Percentiles rank a stretch among this genome's conserved stretches.
phyloP scores from a whole-genome alignment of 2,888 invertebrate genomes.

The Melipona bicolor region DNA sequence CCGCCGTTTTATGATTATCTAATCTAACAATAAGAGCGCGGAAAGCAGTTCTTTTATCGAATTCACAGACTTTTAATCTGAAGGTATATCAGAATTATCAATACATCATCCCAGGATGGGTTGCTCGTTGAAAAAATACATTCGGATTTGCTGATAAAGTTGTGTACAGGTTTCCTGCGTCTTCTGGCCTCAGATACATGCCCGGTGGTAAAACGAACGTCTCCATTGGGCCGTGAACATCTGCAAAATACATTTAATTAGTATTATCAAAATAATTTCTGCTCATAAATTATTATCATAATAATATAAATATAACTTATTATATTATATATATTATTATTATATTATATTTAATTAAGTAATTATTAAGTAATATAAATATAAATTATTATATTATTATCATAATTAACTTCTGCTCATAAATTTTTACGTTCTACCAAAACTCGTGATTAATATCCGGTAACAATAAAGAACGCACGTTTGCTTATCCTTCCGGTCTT shows the following conservation, averaged over 20 bases:
- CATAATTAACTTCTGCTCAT: not conserved
- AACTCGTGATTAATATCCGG: slow-evolving; percentile 29
- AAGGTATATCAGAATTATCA: slow-evolving; percentile 82
- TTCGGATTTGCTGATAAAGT: slow-evolving; percentile 96
- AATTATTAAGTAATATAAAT: too few relatives aligned
- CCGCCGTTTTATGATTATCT: slow-evolving; percentile 46
- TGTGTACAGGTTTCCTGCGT: slow-evolving; percentile 92
- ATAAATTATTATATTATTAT: too few relatives aligned
- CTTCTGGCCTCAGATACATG: slow-evolving; percentile 92
- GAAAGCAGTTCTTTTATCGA: slow-evolving; percentile 35
- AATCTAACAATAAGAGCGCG: slow-evolving; percentile 45
- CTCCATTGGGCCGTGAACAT: slow-evolving; percentile 80
- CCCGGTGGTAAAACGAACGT: slow-evolving; percentile 85
- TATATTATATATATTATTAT: not conserved
- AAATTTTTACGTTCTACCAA: slow-evolving; percentile 3
- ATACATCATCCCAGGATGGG: slow-evolving; percentile 97
- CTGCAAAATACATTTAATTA: slow-evolving; percentile 63
- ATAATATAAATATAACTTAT: too few relatives aligned
- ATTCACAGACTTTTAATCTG: slow-evolving; percentile 3
- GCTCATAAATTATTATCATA: too few relatives aligned
- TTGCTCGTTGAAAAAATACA: slow-evolving; percentile 94
- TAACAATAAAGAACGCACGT: slow-evolving; percentile 19
- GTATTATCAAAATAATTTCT: not conserved
- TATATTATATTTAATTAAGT: not conserved
- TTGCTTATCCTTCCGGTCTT: slow-evolving; percentile 24